Conservation (phyloP, 2,113 vertebrate genomes). For the Zosterops lateralis region DNA sequence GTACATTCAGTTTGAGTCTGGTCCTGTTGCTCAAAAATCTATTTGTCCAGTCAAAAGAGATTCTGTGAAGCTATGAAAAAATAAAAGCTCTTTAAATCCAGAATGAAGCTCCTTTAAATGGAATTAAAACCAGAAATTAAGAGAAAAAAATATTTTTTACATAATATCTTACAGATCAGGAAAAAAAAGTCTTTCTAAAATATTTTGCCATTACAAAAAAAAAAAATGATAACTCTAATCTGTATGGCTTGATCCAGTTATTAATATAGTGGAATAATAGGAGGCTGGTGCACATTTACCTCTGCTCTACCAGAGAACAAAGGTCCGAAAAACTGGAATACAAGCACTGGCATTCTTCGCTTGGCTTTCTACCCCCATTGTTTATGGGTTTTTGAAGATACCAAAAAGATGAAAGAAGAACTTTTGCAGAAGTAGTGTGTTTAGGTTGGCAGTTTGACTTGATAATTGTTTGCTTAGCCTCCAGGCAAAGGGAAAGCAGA, state of each 20-base stretch:
- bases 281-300: not conserved
- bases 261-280: not conserved
- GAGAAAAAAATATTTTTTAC: not conserved
- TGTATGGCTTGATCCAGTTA: not conserved
- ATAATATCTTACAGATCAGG: not conserved
- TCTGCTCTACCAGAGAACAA: not conserved
- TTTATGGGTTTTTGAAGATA: not conserved
- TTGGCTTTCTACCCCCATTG: not conserved
- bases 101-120: not conserved
- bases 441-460: not conserved
- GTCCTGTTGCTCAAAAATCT: not conserved
- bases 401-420: not conserved
- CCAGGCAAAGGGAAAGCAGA: not conserved
- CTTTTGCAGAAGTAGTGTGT: constrained; percentile 22
- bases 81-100: not conserved
- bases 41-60: not conserved
- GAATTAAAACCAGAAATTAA: not conserved
- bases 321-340: not conserved
- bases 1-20: not conserved
- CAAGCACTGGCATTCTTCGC: not conserved
- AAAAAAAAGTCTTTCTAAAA: not conserved
- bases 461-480: not conserved
- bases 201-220: not conserved
- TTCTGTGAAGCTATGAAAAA: not conserved
- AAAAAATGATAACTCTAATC: not conserved